Evolutionary conservation across 2,797 vertebrate genomes (phyloP), one percentile per base, ranked within the genome.

Genomic region (Hypotaenidia philippensis): DNA sequence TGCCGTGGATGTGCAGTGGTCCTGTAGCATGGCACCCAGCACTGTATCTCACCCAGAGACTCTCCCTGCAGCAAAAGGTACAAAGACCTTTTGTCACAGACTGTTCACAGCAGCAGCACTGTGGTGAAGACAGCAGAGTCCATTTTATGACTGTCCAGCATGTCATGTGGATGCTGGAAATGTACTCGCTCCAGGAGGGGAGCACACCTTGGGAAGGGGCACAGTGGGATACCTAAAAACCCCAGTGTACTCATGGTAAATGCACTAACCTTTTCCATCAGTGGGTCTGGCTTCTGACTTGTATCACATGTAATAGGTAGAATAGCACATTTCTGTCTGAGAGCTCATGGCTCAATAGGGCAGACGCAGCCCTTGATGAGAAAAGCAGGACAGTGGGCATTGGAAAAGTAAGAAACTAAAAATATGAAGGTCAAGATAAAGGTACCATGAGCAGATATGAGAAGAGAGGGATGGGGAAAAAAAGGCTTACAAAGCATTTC

Each of bases 351-450:
- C 23, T 78, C 23, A 36, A 9, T 10, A 57, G 55, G 44, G 59
- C 34, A 75, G 53, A 12, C 3, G 3, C 20, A 81, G 25, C n/a
- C 38, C 53, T 44, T 18, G 55, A 69, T 13, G 31, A 16, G 4
- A 89, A 84, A 87, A 65, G 49, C 36, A 70, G 60, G 71, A 38
- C 45, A 36, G 36, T 50, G 20, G 21, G 45, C 61, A 89, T 91
- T 63, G 90, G 60, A 60, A 61, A 91, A 47, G 32, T 18, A 45
- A 79, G 82, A 86, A 75, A 86, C 65, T 61, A 65, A 94, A 91
- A 87, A 88, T 78, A 52, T 20, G 49, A 80, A 69, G 79, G 71
- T 75, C 79, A 63, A 40, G 44, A 69, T 71, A 25, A 94, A 94
- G 76, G 38, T 29, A 83, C 61, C 47, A 31, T 18, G 25, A 83